phyloP scores from a whole-genome alignment of 2,888 invertebrate species.

The Apamea anceps region DNA sequence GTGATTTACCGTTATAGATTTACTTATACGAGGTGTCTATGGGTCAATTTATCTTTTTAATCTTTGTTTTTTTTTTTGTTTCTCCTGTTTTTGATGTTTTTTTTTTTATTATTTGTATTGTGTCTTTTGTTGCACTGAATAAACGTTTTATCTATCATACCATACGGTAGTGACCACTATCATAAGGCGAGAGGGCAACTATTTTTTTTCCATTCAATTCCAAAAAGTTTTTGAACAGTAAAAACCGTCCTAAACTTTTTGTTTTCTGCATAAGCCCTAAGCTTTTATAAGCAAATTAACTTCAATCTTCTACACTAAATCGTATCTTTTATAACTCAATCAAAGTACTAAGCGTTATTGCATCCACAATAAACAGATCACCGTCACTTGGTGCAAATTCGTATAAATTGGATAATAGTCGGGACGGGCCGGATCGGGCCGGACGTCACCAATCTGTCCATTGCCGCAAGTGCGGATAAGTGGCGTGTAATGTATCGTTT shows the following conservation, averaged over 20 bases:
- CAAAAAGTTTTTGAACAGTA: background rate
- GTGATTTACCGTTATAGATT: too few species aligned
- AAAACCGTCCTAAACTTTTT: background rate
- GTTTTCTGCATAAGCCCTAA: background rate
- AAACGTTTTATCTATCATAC: too few species aligned
- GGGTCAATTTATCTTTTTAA: too few species aligned
- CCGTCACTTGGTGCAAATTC: slow-evolving; percentile 65
- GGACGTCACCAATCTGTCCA: slow-evolving; percentile 86
- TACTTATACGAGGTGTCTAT: too few species aligned
- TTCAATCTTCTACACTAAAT: slow-evolving; percentile 18
- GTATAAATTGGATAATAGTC: slow-evolving; percentile 82
- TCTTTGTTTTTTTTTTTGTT: too few species aligned
- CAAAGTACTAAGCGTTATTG: slow-evolving; percentile 58
- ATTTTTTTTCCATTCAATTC: background rate
- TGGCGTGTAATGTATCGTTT: slow-evolving; percentile 80
- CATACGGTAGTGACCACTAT: background rate
- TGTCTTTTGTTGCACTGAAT: too few species aligned
- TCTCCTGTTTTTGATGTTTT: too few species aligned
- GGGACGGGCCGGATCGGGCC: slow-evolving; percentile 73
- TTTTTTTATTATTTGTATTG: too few species aligned
- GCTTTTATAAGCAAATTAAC: background rate
- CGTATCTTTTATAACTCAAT: slow-evolving; percentile 58
- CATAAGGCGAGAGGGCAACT: background rate
- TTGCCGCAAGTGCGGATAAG: slow-evolving; percentile 78
- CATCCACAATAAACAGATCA: slow-evolving; percentile 64